Evolutionary conservation across 2,888 invertebrate genomes (phyloP), one percentile per base, ranked within the genome.

Genomic region (Thereva nobilitata): DNA sequence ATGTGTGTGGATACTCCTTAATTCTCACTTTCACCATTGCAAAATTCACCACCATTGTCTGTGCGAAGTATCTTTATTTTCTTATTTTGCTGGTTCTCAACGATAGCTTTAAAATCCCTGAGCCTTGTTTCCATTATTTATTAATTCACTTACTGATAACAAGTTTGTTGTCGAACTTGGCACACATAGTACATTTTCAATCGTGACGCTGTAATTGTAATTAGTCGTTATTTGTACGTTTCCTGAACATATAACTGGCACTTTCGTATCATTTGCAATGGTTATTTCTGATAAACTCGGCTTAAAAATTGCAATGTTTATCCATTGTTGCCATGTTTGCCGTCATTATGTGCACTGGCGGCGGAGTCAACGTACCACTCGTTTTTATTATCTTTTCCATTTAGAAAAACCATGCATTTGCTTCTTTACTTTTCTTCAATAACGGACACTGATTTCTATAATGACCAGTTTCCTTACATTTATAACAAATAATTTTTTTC

Each of bases 281-380:
- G n/a, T n/a, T n/a, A n/a, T n/a, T n/a, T n/a, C n/a, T 42, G 5
- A 42, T 42, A 6, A 12, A 10, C n/a, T 10, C 37, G 9, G 12
- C 42, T n/a, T 56, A 6, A 38, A 38, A n/a, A n/a, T n/a, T n/a
- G 10, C 38, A n/a, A 38, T 10, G 5, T 7, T 53, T 12, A 65
- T 42, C 59, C 52, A 66, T 4, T 54, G 0, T 66, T 54, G 38
- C 8, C n/a, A n/a, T n/a, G n/a, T 63, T 66, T 6, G 56, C 42
- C 23, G 61, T 64, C 52, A 75, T n/a, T 64, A 69, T 75, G 73
- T 35, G 68, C 59, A 63, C 71, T 72, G n/a, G 74, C 74, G 2
- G 73, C 75, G 5, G 71, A 71, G 61, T 75, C 74, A 1, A 75
- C 44, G 56, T 74, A 76, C 72, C 72, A 76, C 37, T 74, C 72